Conservation (phyloP, 2,113 vertebrate genomes). For the Leucosticte australis region DNA sequence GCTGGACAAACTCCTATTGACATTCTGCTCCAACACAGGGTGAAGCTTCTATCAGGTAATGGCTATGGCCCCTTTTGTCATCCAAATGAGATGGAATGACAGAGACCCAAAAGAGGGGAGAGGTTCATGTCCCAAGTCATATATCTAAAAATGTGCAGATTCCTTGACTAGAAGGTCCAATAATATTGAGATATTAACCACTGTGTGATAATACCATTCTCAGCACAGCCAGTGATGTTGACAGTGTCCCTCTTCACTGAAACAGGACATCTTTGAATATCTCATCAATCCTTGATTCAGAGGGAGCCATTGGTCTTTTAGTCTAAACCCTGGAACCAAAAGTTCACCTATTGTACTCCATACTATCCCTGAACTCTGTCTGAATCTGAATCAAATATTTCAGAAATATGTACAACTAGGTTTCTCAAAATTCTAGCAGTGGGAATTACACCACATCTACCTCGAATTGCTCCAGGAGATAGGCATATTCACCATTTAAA, state of each 20-base stretch:
- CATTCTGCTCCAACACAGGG: background rate
- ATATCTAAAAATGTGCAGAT: background rate
- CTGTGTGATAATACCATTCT: background rate
- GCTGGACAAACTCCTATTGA: background rate
- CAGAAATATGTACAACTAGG: background rate
- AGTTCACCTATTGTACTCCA: background rate
- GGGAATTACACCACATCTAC: background rate
- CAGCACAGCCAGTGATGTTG: background rate
- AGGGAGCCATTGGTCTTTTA: background rate
- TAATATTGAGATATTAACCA: background rate
- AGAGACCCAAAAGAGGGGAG: background rate
- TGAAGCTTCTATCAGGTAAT: background rate
- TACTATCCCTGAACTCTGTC: background rate
- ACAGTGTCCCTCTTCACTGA: background rate
- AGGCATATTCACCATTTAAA: background rate
- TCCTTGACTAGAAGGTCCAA: background rate
- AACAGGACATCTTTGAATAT: background rate
- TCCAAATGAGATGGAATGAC: background rate
- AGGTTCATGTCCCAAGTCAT: background rate
- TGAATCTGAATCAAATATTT: background rate
- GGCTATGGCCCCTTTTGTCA: background rate
- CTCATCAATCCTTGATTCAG: background rate
- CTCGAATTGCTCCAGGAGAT: background rate
- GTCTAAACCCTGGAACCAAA: background rate
- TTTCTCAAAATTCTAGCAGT: background rate